Evolutionary conservation across 2,888 invertebrate genomes (phyloP).

Genomic region (Keiferia lycopersicella): DNA sequence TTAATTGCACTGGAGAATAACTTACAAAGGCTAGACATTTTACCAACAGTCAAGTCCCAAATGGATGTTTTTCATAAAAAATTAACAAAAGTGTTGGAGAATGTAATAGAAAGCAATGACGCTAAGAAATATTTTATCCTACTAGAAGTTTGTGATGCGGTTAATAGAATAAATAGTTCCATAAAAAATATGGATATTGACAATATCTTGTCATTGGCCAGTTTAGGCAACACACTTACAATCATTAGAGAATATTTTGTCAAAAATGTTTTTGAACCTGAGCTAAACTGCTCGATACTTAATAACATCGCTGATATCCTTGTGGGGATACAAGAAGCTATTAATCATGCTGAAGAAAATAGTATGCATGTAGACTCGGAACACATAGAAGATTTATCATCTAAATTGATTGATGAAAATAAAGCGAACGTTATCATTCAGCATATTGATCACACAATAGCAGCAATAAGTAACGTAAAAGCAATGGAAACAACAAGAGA

Average conservation of each 20-base stretch:
- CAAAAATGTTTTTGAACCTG: slow-evolving; percentile 57
- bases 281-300: slow-evolving; percentile 59
- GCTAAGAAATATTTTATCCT: slow-evolving; percentile 63
- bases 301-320: slow-evolving; percentile 56
- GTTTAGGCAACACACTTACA: slow-evolving; percentile 60
- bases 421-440: slow-evolving; percentile 57
- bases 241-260: slow-evolving; percentile 61
- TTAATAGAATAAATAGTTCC: slow-evolving; percentile 60
- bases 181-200: slow-evolving; percentile 59
- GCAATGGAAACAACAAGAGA: slow-evolving; percentile 51
- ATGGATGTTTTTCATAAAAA: slow-evolving; percentile 72
- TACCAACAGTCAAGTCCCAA: slow-evolving; percentile 53
- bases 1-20: slow-evolving; percentile 69
- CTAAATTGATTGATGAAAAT: slow-evolving; percentile 35
- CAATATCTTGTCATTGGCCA: slow-evolving; percentile 53
- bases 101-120: slow-evolving; percentile 77
- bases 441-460: slow-evolving; percentile 64
- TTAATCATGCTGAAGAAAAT: slow-evolving; percentile 59
- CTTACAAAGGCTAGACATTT: slow-evolving; percentile 53
- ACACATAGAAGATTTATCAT: slow-evolving; percentile 50
- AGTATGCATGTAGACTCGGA: slow-evolving; percentile 58
- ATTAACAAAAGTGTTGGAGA: slow-evolving; percentile 79
- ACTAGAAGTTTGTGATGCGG: slow-evolving; percentile 66
- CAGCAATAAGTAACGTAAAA: slow-evolving; percentile 56
- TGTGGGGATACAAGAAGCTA: slow-evolving; percentile 57